Percentiles rank a stretch among this genome's conserved stretches.
Evolutionary conservation across 2,113 vertebrate genomes (phyloP).

Genomic region (Scalopus aquaticus): DNA sequence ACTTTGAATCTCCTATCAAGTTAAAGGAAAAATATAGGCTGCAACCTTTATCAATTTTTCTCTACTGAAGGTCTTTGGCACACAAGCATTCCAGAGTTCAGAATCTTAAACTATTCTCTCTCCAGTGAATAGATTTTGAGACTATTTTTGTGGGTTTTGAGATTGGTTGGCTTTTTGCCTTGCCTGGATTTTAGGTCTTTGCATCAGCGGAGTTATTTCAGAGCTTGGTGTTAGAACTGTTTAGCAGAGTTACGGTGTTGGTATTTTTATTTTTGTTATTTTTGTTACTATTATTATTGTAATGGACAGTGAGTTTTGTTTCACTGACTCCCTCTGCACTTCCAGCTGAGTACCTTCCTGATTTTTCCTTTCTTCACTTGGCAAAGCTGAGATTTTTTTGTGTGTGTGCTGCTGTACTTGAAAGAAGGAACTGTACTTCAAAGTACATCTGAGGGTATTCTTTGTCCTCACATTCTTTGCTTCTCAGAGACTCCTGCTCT

Average conservation of each 20-base stretch:
- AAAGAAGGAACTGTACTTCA: background rate
- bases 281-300: too few relatives aligned
- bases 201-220: background rate
- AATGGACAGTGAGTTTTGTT: background rate
- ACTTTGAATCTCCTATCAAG: constrained; percentile 53
- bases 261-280: background rate
- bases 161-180: background rate
- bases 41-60: background rate
- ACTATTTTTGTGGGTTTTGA: background rate
- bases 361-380: background rate
- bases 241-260: background rate
- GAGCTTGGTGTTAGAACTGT: background rate
- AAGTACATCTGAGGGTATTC: background rate
- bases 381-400: background rate
- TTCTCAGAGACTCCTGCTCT: background rate
- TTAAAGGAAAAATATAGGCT: background rate
- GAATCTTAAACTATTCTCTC: background rate
- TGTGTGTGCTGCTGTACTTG: background rate
- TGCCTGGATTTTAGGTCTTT: background rate
- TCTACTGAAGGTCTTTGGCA: background rate
- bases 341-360: background rate
- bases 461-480: background rate
- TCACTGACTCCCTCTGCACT: background rate
- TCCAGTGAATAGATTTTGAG: too few relatives aligned
- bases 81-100: background rate